A percentile compares a stretch with the other conserved stretches of the same genome.
phyloP scores from a whole-genome alignment of 2,113 vertebrate species.

The Alligator mississippiensis region DNA sequence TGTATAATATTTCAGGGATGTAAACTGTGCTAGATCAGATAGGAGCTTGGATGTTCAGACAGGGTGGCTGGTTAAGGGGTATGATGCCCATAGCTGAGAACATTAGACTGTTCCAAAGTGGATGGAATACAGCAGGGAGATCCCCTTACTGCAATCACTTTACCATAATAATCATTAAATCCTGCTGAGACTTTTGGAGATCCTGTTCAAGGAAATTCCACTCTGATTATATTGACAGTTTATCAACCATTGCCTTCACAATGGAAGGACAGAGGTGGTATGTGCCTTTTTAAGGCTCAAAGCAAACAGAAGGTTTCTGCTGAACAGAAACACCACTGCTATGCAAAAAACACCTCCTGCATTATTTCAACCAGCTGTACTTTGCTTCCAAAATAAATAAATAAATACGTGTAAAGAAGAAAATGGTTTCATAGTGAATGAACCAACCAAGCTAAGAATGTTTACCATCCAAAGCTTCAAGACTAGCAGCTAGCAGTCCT shows the following conservation, averaged over 20 bases:
- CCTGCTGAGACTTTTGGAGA: constrained; percentile 30
- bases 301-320: neutral
- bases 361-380: neutral
- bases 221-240: constrained; percentile 43
- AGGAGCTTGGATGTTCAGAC: neutral
- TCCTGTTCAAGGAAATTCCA: constrained; percentile 54
- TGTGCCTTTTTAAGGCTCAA: constrained; percentile 47
- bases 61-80: neutral
- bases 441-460: neutral
- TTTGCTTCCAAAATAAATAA: neutral
- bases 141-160: neutral
- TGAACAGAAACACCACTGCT: neutral
- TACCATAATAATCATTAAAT: neutral
- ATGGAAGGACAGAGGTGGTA: constrained; percentile 9
- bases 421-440: neutral
- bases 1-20: neutral
- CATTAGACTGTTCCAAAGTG: neutral
- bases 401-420: neutral
- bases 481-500: neutral
- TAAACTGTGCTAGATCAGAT: neutral
- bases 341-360: neutral
- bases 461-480: neutral
- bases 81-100: neutral
- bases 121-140: neutral
- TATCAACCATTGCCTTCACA: constrained; percentile 32